Base-by-base conservation (phyloP, 92 coral and sea anemone species). In the Parazoanthus darwini region DNA sequence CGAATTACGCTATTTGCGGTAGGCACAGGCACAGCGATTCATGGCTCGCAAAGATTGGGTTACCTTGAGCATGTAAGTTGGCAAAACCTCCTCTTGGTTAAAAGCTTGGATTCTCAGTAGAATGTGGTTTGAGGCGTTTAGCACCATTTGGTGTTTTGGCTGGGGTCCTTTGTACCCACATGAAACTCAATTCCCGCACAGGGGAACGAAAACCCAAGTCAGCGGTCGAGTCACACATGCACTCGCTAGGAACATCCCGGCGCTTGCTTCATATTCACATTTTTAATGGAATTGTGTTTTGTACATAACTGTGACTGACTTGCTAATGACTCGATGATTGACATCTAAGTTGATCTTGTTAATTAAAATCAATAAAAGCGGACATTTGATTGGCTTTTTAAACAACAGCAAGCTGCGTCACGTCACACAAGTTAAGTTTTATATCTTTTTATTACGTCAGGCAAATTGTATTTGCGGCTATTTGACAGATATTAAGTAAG, bases 271-370 rank as follows among this genome's bases (percentile, higher is more conserved):
- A 82, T 87, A 86, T 89, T 89, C 92, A 89, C 92, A 82, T 89
- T 89, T 89, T 86, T 90, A 71, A 94, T 86, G 92, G 92, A 94
- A 91, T 93, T 91, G 91, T 89, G 91, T 93, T 93, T 94, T 93
- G 89, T 92, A 91, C 88, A 76, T 83, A 89, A 89, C 94, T 94
- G 94, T 92, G 95, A 93, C 95, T 88, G 95, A 94, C 92, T 93
- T 93, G 94, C 93, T 94, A 94, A 94, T 93, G 93, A 93, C 85
- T 90, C 92, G 94, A 80, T 95, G 98, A 95, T 92, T 95, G 98
- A 95, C 98, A 89, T 86, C 93, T 84, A 88, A 91, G 91, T 93
- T 92, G 96, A 92, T 93, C 96, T 89, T 90, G 87, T 93, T 95
- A 93, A 95, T 94, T 93, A 94, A 93, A 93, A 89, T 92, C 95